phyloP scores from a whole-genome alignment of 2,113 vertebrate genomes.

The Chamaetylas fuelleborni region DNA sequence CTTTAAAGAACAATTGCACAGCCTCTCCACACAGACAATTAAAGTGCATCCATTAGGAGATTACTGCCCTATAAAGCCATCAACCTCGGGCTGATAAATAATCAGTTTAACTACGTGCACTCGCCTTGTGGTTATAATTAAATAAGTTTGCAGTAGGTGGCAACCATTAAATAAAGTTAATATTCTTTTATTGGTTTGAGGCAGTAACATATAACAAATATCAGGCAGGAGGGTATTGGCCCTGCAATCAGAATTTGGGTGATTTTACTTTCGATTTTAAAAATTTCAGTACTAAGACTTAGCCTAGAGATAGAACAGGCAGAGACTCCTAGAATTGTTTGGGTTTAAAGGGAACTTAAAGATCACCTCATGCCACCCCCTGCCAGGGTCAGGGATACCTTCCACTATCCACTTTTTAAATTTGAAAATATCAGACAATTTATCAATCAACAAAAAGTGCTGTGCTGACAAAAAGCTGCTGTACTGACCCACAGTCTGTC shows the following conservation, averaged over 20 bases:
- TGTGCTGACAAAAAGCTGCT: not conserved
- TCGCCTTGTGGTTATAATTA: slow-evolving; percentile 31
- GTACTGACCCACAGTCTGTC: not conserved
- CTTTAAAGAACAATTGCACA: not conserved
- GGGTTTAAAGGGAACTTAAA: not conserved
- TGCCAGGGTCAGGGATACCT: not conserved
- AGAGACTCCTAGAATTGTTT: too few relatives aligned
- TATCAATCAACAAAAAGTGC: not conserved
- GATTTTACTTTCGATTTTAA: not conserved
- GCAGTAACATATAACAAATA: not conserved
- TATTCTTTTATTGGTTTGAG: not conserved
- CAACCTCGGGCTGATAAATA: slow-evolving; percentile 49
- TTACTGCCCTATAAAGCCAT: slow-evolving; percentile 29
- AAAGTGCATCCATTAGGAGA: slow-evolving; percentile 19
- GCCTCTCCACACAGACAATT: not conserved
- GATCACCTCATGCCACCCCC: not conserved
- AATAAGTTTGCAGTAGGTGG: not conserved
- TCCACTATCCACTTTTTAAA: too few relatives aligned
- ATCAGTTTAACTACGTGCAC: not conserved
- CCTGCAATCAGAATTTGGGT: not conserved
- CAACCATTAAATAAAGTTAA: not conserved
- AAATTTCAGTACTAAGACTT: not conserved
- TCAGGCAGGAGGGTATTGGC: not conserved
- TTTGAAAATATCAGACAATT: not conserved
- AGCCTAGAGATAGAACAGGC: not conserved